These are phyloP conservation scores for Microtus ochrogaster DNA, from an alignment of 2,113 vertebrate genomes.

Conservation along the genomic window DNA sequence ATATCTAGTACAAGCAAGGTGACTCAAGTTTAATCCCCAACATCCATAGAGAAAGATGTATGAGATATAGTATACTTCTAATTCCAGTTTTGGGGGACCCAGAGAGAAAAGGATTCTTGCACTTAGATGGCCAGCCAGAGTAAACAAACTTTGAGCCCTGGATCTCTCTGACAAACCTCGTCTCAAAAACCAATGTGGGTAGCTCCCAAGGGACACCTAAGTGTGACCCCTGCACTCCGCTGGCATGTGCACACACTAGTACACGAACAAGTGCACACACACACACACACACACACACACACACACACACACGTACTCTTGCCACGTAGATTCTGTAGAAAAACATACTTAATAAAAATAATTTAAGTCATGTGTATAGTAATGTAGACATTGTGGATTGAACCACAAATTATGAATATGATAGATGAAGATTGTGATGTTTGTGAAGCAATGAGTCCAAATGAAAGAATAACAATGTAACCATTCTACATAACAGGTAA, in stretches of 20 bases:
- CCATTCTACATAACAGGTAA: background rate
- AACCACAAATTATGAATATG: background rate
- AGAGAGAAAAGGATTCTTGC: background rate
- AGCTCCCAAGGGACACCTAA: background rate
- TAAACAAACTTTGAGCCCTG: background rate
- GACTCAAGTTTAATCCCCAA: background rate
- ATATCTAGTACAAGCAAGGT: background rate
- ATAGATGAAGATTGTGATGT: background rate
- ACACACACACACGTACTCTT: background rate
- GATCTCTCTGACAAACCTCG: background rate
- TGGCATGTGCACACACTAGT: background rate
- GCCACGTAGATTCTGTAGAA: background rate
- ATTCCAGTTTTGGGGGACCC: background rate
- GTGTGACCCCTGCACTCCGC: background rate
- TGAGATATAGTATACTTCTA: background rate
- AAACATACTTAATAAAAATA: background rate
- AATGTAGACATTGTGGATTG: background rate
- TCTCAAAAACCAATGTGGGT: background rate
- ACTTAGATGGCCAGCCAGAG: background rate
- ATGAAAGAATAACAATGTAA: background rate
- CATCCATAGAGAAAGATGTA: no score
- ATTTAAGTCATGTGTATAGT: background rate
- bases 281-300: background rate
- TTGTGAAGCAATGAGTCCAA: background rate
- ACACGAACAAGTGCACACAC: background rate